Percentiles rank a stretch among this genome's conserved stretches.
Evolutionary conservation across 1,140 invertebrate species (phyloP).

Genomic region (Lordiphosa collinella): DNA sequence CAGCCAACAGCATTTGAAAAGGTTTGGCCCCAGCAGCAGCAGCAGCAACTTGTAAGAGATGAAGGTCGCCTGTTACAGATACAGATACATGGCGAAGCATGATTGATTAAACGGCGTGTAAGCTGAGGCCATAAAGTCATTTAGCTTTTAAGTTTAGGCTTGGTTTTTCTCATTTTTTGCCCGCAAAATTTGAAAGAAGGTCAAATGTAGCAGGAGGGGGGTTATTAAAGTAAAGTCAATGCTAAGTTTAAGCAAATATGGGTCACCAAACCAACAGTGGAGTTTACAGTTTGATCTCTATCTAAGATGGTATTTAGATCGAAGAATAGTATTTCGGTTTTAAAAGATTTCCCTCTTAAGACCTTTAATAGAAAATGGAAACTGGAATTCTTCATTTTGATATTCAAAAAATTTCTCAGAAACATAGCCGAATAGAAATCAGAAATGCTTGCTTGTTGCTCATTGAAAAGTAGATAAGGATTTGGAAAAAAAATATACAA

Average conservation of each 20-base stretch:
- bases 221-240: conserved; percentile 25
- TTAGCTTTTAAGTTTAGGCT: conserved; percentile 50
- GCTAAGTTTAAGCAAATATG: conserved; percentile 20
- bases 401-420: no score
- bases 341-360: no score
- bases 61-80: conserved; percentile 64
- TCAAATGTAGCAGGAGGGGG: conserved; percentile 34
- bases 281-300: no score
- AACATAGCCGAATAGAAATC: no score
- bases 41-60: conserved; percentile 60
- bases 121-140: conserved; percentile 49
- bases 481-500: no score
- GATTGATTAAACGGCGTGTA: conserved; percentile 64
- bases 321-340: no score
- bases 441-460: no score
- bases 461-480: no score
- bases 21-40: conserved; percentile 47
- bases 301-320: no score
- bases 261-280: conserved; percentile 1
- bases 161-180: conserved; percentile 15
- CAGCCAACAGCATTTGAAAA: conserved; percentile 58
- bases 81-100: conserved; percentile 44
- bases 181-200: conserved; percentile 33
- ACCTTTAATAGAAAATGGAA: no score
- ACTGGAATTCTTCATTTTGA: no score